Base-by-base conservation (phyloP, 2,113 vertebrate genomes). In the Tragelaphus strepsiceros region DNA sequence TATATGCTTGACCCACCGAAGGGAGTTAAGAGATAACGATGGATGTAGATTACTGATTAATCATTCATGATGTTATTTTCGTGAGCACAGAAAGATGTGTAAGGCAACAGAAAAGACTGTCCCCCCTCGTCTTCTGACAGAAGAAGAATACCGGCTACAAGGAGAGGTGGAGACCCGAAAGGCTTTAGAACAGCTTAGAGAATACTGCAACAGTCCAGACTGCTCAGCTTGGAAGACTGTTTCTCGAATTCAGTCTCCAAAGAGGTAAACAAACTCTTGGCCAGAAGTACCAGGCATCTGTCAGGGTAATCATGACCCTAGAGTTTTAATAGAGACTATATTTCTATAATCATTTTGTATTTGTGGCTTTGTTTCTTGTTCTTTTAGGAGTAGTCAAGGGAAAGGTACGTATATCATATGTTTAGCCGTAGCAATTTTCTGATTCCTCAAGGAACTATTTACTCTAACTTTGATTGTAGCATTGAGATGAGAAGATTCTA, bases 201-300 rank as follows among this genome's bases (percentile, higher is more conserved):
- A 97, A 64, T 98, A 98, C 98, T 99, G 99, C 98, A 98, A 78
- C 92, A 99, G 99, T 98, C 99, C 99, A 0, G 99, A 99, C 4
- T 99, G 99, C 98, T 99, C 99, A 51, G 98, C 99, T 4, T 99
- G 99, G 99, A 99, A 98, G 81, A 87, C 98, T 0, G 98, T 99
- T 67, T 99, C 99, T 97, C 99, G 99, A 95, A 99, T 99, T 67
- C 99, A 99, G 97, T 99, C 99, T 56, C 99, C 99, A 7, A 99
- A 99, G 98, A 99, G 99, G 99, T 99, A 98, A 94, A 85, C 99
- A 98, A 93, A 88, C 28, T 84, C 54, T 90, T 90, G 62, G 88
- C 64, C 83, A 81, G 62, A 80, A 89, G 91, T 93, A 6, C 82
- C 58, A 93, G 28, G 54, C 61, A n/a, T 93, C 77, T 96, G 1